Base-by-base conservation (phyloP, 2,113 vertebrate species). In the Mesembrinibis cayennensis region DNA sequence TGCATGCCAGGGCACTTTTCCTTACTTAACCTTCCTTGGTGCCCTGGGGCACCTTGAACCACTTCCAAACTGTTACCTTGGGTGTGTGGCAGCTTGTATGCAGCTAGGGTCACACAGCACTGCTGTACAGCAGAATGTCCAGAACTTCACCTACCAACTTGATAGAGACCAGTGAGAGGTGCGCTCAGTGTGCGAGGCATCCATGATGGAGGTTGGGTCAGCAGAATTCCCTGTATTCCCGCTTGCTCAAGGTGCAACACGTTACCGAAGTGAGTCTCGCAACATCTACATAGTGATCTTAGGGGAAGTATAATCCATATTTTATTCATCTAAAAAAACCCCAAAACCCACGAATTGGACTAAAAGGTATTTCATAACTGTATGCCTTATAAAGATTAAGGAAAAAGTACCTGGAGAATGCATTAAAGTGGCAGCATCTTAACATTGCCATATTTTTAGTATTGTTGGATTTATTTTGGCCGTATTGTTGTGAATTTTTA, bases 61-160 rank as follows among this genome's bases (percentile, higher is more conserved):
- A 13, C 36, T 79, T 79, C 44, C 36, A 22, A 42, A n/a, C 18
- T 44, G 50, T 50, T 32, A 42, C 7, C 13, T 47, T 18, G 20
- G 11, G 13, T 40, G 25, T 22, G 55, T 45, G n/a, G 49, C 40
- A 49, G 40, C 63, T 29, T 44, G 27, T 23, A 16, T 19, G 66
- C 47, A 49, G 47, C 13, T 38, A 9, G 18, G 47, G 55, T 30
- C 29, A 15, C 5, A 2, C 66, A 62, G 56, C 9, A 12, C 9
- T 0, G 1, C 34, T 26, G 10, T 38, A 34, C 6, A n/a, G 56
- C 44, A 44, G 11, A 42, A 45, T 0, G 0, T 36, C n/a, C 19
- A 55, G 12, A 88, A 5, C 30, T 47, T 53, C 14, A 32, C 36
- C 17, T 63, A 23, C 44, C 27, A 9, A 2, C 26, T 50, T 58